Base-by-base conservation (phyloP, 2,797 vertebrate genomes). In the Acanthurus tractus region DNA sequence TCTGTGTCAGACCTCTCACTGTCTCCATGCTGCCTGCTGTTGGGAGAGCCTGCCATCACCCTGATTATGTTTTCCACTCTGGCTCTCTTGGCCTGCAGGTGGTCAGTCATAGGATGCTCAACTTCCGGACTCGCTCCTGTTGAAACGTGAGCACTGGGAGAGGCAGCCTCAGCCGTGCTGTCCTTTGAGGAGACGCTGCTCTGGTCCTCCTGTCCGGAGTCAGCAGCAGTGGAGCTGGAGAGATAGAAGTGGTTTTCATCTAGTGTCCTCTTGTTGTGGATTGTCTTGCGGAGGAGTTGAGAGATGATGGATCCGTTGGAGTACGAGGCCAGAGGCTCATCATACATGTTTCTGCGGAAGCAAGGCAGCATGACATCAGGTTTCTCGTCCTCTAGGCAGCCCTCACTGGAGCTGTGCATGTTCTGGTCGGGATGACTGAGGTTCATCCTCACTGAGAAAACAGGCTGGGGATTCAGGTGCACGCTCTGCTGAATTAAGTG, bases 1-100 rank as follows among this genome's bases (percentile, higher is more conserved):
- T 92, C 92, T 7, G 66, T 54, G 45, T 91, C 93, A 0, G 63
- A 46, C 75, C 76, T 86, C 59, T 94, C 93, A 13, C 56, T 80
- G 45, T 94, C 93, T 57, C 88, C 89, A 0, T 90, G 88, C 57
- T 88, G 81, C 55, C 79, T 83, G 46, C 92, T 82, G 36, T 84
- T 89, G n/a, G 96, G 95, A 62, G 96, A 95, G 34, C 96, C 92
- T 0, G 92, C 95, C 96, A 98, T 98, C 50, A 97, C 96, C 81
- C 90, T 94, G 78, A 98, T 94, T 56, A 98, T 98, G 89, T 97
- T 98, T 89, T 99, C 97, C 78, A 99, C 98, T 63, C 97, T 93
- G 76, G 97, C 97, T 36, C 96, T 93, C 83, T 99, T 99, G 46
- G 97, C 97, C 88, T 82, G 94, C 73, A 97, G 81, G 63, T 97